These are phyloP conservation scores for Parasteatoda tepidariorum DNA, from an alignment of 1,140 invertebrate species.

Conservation along the genomic window DNA sequence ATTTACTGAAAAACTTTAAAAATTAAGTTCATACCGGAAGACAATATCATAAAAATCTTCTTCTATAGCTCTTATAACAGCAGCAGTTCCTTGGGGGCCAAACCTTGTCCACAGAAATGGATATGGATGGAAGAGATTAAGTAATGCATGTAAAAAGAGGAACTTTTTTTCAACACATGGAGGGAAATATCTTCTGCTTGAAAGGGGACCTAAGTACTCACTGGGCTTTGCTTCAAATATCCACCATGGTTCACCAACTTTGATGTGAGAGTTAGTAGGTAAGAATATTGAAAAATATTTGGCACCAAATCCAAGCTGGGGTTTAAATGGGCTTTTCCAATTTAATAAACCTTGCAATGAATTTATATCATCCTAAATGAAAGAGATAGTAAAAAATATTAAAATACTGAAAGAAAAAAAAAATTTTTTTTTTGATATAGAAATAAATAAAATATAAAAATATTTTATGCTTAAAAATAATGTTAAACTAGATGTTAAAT, in stretches of 20 bases:
- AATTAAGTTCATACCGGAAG: slow-evolving; percentile 68
- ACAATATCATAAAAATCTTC: slow-evolving; percentile 67
- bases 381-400: background rate
- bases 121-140: slow-evolving; percentile 46
- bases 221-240: slow-evolving; percentile 27
- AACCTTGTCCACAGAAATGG: slow-evolving; percentile 65
- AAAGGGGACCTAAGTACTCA: slow-evolving; percentile 2
- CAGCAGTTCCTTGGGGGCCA: slow-evolving; percentile 67
- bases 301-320: slow-evolving; percentile 29
- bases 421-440: background rate
- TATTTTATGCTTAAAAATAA: background rate
- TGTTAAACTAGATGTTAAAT: background rate
- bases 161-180: slow-evolving; percentile 12
- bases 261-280: background rate
- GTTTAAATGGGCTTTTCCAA: slow-evolving; percentile 28
- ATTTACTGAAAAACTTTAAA: no score
- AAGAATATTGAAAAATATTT: slow-evolving; percentile 41
- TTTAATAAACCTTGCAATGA: slow-evolving; percentile 27
- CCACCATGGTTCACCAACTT: slow-evolving; percentile 47
- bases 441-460: background rate
- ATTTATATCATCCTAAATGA: background rate
- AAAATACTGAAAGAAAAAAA: background rate
- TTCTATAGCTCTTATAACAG: slow-evolving; percentile 66
- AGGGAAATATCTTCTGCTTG: slow-evolving; percentile 32
- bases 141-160: slow-evolving; percentile 27